A percentile compares a stretch with the other conserved stretches of the same genome.
Conservation (phyloP, 2,797 vertebrate genomes). For the Protosalanx chinensis region DNA sequence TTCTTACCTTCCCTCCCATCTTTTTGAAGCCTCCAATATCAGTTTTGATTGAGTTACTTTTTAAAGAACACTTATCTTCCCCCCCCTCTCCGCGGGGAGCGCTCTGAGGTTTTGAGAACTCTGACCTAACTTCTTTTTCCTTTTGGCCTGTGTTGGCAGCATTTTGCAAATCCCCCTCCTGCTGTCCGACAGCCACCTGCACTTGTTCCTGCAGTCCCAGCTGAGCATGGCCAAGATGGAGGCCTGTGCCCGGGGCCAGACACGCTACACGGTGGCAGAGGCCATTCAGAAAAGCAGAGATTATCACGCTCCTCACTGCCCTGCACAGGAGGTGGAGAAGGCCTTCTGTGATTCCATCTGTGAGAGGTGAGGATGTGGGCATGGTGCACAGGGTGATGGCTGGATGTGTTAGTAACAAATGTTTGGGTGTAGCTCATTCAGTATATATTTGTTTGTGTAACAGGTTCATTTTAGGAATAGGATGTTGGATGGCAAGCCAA, state of each 20-base stretch:
- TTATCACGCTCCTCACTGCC: constrained; percentile 67
- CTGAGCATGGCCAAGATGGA: constrained; percentile 83
- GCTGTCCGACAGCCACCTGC: constrained; percentile 92
- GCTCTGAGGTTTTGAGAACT: too few relatives aligned
- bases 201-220: constrained; percentile 94
- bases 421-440: neutral
- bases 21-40: too few relatives aligned
- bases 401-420: neutral
- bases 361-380: constrained; percentile 1
- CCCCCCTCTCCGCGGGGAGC: too few relatives aligned
- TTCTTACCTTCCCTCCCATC: too few relatives aligned
- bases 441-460: neutral
- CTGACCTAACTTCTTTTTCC: neutral
- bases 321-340: constrained; percentile 70
- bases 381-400: too few relatives aligned
- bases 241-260: constrained; percentile 84
- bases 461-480: too few relatives aligned
- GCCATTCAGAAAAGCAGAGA: constrained; percentile 81
- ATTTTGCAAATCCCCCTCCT: constrained; percentile 79
- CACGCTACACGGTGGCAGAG: constrained; percentile 86
- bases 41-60: too few relatives aligned
- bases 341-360: constrained; percentile 70
- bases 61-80: too few relatives aligned
- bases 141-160: constrained; percentile 54
- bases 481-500: neutral